Conservation (phyloP, 2,888 invertebrate genomes). For the Ornithoptera alexandrae region DNA sequence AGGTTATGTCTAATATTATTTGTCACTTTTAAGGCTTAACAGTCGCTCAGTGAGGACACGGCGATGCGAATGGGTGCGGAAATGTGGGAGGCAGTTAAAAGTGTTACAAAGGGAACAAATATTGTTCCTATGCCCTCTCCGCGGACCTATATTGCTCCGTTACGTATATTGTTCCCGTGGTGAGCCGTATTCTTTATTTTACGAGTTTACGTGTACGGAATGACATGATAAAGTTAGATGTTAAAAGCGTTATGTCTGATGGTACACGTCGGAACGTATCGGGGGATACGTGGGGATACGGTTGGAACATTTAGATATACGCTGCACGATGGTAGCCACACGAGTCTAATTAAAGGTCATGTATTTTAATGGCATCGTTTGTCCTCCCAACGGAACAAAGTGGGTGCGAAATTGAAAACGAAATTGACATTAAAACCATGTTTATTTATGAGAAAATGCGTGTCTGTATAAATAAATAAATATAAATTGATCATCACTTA, state of each 20-base stretch:
- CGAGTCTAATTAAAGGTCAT: constrained; percentile 15
- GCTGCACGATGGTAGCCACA: neutral
- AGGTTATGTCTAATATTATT: neutral
- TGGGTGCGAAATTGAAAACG: constrained; percentile 1
- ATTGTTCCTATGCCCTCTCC: constrained; percentile 32
- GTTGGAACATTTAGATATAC: constrained; percentile 8
- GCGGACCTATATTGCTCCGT: constrained; percentile 25
- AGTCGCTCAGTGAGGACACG: constrained; percentile 30
- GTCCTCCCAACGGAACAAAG: constrained; percentile 1
- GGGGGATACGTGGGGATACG: constrained; percentile 8
- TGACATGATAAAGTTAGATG: constrained; percentile 31
- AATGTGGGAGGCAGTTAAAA: constrained; percentile 38
- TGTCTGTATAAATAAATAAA: neutral
- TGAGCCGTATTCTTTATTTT: constrained; percentile 30
- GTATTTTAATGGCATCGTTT: constrained; percentile 13
- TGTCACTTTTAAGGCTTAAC: neutral
- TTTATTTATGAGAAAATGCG: neutral
- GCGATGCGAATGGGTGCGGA: constrained; percentile 29
- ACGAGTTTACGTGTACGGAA: constrained; percentile 30
- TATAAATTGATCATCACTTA: neutral
- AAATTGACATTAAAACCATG: neutral
- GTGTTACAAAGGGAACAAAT: constrained; percentile 36
- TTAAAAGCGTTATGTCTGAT: constrained; percentile 28
- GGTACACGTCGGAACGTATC: constrained; percentile 10
- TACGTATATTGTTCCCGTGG: constrained; percentile 29